Conservation (phyloP, 2,797 vertebrate genomes). For the Chaenodraco wilsoni region DNA sequence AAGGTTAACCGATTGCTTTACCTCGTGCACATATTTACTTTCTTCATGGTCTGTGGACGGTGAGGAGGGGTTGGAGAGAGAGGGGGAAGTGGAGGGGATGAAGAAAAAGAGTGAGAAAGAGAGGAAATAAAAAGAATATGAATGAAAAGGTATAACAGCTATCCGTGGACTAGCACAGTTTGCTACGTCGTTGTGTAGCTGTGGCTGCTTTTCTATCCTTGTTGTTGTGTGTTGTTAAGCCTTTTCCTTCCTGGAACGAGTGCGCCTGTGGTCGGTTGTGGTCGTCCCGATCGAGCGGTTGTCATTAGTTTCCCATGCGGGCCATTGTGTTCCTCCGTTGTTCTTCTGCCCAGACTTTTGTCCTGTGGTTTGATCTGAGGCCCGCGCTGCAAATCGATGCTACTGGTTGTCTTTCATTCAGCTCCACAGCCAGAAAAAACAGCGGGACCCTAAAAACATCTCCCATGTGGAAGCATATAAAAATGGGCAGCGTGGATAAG, state of each 20-base stretch:
- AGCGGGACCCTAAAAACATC: conserved; percentile 55
- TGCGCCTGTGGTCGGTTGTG: conserved; percentile 41
- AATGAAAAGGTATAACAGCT: conserved; percentile 30
- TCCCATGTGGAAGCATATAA: conserved; percentile 54
- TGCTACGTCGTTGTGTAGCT: conserved; percentile 6
- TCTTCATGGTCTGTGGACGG: conserved; percentile 46
- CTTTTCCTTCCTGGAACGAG: conserved; percentile 39
- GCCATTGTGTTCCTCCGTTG: conserved; percentile 53
- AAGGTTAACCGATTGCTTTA: conserved; percentile 78
- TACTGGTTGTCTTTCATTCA: conserved; percentile 55
- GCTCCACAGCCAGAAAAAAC: conserved; percentile 55
- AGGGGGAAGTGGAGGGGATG: not conserved
- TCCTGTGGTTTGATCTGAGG: conserved; percentile 70
- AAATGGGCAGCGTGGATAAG: conserved; percentile 25
- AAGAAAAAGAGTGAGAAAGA: conserved; percentile 29
- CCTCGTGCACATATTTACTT: conserved; percentile 69
- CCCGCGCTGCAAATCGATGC: conserved; percentile 69
- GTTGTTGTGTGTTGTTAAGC: conserved; percentile 5
- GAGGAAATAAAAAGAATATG: conserved; percentile 28
- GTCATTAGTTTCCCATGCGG: conserved; percentile 30
- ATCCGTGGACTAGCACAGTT: conserved; percentile 20
- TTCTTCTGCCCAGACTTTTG: conserved; percentile 58
- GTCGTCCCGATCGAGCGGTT: conserved; percentile 66
- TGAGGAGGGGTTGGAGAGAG: conserved; percentile 11
- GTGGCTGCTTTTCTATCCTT: conserved; percentile 15